Conservation (phyloP, 2,888 invertebrate genomes). For the Dioctria rufipes region DNA sequence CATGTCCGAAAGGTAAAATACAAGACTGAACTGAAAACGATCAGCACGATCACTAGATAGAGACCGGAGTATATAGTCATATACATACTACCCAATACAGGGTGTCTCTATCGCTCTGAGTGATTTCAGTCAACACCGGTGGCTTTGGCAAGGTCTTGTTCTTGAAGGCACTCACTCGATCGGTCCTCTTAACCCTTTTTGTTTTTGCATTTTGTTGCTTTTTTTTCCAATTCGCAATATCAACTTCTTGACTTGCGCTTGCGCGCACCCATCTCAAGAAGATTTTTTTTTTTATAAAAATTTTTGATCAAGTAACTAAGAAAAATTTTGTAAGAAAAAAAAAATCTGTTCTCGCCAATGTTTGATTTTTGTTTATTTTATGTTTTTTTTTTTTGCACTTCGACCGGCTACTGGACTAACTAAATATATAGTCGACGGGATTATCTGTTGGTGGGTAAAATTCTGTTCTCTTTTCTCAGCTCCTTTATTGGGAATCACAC, state of each 20-base stretch:
- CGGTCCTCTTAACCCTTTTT: too few species aligned
- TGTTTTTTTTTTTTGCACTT: conserved; percentile 32
- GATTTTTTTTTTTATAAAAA: conserved; percentile 20
- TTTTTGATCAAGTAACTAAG: conserved; percentile 16
- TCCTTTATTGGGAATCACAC: conserved; percentile 14
- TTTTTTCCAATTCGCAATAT: conserved; percentile 6
- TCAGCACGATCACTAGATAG: conserved; percentile 54
- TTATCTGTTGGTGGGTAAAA: conserved; percentile 5
- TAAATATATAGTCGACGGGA: too few species aligned
- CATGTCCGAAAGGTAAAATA: conserved; percentile 59
- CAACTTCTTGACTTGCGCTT: conserved; percentile 30
- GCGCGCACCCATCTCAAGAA: conserved; percentile 38
- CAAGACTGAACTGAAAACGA: conserved; percentile 57
- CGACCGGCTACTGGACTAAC: conserved; percentile 27
- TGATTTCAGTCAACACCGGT: conserved; percentile 46
- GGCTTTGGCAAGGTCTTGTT: conserved; percentile 49
- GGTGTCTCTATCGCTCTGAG: conserved; percentile 8
- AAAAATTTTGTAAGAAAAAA: conserved; percentile 16
- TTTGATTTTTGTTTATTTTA: neutral
- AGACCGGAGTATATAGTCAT: neutral
- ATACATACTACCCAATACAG: conserved; percentile 4
- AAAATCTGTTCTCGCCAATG: conserved; percentile 47
- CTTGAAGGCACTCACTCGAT: neutral
- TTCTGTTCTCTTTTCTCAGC: conserved; percentile 39
- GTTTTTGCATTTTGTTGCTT: neutral